A percentile compares a stretch with the other conserved stretches of the same genome.
Conservation (phyloP, 2,888 invertebrate species). For the Hyalella azteca region DNA sequence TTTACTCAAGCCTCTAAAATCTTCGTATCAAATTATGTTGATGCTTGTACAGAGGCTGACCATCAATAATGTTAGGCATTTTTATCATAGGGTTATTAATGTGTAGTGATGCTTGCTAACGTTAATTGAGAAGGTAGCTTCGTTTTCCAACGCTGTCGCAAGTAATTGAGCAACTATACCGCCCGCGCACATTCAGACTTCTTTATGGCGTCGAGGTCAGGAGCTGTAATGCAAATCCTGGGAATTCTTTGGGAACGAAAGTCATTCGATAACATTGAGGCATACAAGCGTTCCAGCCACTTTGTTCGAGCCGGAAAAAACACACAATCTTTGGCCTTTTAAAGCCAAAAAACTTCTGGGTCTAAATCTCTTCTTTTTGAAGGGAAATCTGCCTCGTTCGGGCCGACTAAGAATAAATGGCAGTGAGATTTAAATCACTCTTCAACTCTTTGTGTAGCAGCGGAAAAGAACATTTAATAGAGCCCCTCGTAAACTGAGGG, state of each 20-base stretch:
- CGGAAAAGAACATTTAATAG: conserved; percentile 14
- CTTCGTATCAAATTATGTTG: no score
- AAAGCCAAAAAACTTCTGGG: conserved; percentile 15
- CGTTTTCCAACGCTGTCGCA: no score
- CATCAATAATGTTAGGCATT: no score
- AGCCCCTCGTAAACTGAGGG: not conserved
- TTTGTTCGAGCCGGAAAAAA: not conserved
- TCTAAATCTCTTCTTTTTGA: not conserved
- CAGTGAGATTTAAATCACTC: conserved; percentile 20
- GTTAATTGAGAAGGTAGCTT: no score
- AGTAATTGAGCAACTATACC: no score
- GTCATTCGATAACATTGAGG: conserved; percentile 17
- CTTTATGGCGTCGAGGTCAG: not conserved
- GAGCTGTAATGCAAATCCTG: not conserved
- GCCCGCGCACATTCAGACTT: no score
- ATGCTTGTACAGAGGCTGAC: no score
- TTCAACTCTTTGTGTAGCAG: not conserved
- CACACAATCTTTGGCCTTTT: not conserved
- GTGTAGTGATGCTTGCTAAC: no score
- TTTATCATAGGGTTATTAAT: no score
- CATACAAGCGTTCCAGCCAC: not conserved
- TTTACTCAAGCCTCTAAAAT: no score
- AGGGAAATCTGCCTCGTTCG: not conserved
- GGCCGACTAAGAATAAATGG: conserved; percentile 8
- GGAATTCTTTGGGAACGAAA: not conserved